These are phyloP conservation scores for Cariama cristata DNA, from an alignment of 2,113 vertebrate genomes.

Conservation along the genomic window DNA sequence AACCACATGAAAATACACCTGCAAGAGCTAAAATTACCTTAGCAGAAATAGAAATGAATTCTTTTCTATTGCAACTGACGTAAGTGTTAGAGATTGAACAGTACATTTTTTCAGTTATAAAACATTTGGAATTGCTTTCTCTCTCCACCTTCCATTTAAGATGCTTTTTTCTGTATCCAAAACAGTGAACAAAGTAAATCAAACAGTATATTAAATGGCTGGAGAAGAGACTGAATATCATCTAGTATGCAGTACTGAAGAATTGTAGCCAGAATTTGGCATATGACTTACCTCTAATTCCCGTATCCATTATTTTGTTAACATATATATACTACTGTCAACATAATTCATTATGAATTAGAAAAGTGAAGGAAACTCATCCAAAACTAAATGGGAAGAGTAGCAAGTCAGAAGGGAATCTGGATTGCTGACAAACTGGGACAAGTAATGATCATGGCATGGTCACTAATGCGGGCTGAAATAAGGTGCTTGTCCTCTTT, in stretches of 20 bases:
- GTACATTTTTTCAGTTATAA: background rate
- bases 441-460: slow-evolving; percentile 14
- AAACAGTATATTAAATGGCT: slow-evolving; percentile 17
- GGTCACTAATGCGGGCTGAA: slow-evolving; percentile 51
- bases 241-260: background rate
- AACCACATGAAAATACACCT: background rate
- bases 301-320: slow-evolving; percentile 65
- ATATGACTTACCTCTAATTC: slow-evolving; percentile 63
- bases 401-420: background rate
- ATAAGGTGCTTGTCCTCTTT: slow-evolving; percentile 41
- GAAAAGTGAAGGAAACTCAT: slow-evolving; percentile 49
- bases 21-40: background rate
- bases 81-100: background rate
- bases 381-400: slow-evolving; percentile 55
- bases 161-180: background rate
- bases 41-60: background rate
- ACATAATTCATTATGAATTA: slow-evolving; percentile 53
- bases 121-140: background rate
- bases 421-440: slow-evolving; percentile 55
- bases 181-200: slow-evolving; percentile 14
- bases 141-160: background rate
- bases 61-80: background rate
- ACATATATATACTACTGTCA: slow-evolving; percentile 44
- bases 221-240: background rate
- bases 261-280: slow-evolving; percentile 62